Conservation (phyloP, 2,113 vertebrate species). For the Mormoops blainvillei region DNA sequence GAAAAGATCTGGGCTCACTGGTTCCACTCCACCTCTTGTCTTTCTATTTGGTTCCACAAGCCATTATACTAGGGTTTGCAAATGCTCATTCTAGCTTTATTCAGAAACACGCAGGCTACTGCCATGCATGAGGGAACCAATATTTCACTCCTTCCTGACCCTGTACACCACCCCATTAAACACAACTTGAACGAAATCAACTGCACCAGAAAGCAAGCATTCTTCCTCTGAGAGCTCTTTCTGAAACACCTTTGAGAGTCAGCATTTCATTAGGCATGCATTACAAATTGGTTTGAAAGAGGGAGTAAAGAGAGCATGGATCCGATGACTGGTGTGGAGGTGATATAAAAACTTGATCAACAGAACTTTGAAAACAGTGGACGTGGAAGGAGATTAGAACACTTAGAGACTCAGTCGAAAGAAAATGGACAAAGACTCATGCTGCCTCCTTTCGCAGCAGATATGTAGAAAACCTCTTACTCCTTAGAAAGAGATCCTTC, state of each 20-base stretch:
- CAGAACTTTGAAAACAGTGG: background rate
- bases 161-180: slow-evolving; percentile 12
- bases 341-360: background rate
- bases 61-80: background rate
- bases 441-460: background rate
- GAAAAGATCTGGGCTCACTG: background rate
- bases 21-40: background rate
- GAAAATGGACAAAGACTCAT: background rate
- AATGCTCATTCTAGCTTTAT: background rate
- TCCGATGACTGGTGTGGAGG: background rate
- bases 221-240: background rate
- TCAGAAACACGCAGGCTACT: background rate
- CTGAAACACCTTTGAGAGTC: background rate
- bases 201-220: background rate
- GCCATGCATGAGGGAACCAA: background rate
- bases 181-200: slow-evolving; percentile 9
- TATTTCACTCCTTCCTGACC: background rate
- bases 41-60: background rate
- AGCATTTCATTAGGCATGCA: background rate
- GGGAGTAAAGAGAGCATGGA: background rate
- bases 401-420: background rate
- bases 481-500: background rate
- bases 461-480: background rate
- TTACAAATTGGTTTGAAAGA: background rate
- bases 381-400: background rate